Evolutionary conservation across 2,113 vertebrate species (phyloP).

Genomic region (Typhlomys cinereus): DNA sequence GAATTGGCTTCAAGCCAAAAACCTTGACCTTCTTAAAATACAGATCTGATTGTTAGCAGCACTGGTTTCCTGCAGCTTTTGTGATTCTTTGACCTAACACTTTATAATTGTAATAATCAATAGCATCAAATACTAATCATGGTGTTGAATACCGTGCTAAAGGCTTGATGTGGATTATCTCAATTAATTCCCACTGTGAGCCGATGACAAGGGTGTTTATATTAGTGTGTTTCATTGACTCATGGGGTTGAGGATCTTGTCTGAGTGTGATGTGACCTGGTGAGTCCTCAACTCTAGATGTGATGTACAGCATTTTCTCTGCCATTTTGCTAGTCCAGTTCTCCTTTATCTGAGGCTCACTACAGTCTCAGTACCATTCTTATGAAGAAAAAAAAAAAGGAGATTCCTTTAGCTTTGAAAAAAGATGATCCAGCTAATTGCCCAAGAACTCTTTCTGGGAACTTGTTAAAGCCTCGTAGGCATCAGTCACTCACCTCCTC

Average conservation of each 20-base stretch:
- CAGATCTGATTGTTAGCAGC: neutral
- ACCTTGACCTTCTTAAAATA: neutral
- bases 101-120: neutral
- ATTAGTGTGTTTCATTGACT: neutral
- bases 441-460: neutral
- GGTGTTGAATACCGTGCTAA: neutral
- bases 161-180: neutral
- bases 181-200: neutral
- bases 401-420: neutral
- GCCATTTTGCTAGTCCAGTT: neutral
- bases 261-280: neutral
- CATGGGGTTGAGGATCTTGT: neutral
- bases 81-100: neutral
- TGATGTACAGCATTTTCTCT: neutral
- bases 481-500: neutral
- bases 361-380: neutral
- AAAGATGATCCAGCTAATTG: neutral
- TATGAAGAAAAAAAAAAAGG: neutral
- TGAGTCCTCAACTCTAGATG: neutral
- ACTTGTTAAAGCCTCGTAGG: neutral
- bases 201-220: neutral
- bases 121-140: neutral
- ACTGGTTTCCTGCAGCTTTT: neutral
- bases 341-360: neutral
- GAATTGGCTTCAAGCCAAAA: slow-evolving; percentile 2